Evolutionary conservation across 2,888 invertebrate genomes (phyloP), one percentile per base, ranked within the genome.

Genomic region (Eustalomyia histrio): DNA sequence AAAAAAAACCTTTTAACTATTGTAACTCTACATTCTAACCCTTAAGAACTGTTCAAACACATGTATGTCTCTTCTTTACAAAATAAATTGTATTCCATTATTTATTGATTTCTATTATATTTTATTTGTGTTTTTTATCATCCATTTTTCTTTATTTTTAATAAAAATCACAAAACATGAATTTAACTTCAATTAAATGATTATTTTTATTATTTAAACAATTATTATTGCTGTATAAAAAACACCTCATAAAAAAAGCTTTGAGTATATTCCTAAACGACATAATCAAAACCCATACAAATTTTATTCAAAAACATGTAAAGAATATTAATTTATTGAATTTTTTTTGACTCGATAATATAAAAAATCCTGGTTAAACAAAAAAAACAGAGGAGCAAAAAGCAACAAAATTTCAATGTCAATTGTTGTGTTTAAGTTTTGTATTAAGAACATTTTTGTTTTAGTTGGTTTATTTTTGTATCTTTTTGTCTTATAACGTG

Each of bases 381-480:
- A 50, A 47, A 21, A 50, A 16, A 65, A n/a, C 43, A 76, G 47
- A 78, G 52, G 47, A 14, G 12, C 9, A 57, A 60, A 79, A 57
- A 61, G 53, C 52, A 47, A 4, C 7, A 7, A 68, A 73, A 80
- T 72, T 84, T 84, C 84, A 85, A 84, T 85, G 85, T 83, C 83
- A 85, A 85, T 83, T 82, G 78, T 79, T 83, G 65, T 74, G 73
- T 76, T 78, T 58, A 76, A 80, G 69, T 64, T 58, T 79, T 69
- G 63, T 79, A 53, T 29, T 63, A 47, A 35, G 6, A 60, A 57
- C 33, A 52, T 73, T 74, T n/a, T n/a, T 64, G 53, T 67, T 29
- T n/a, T 73, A 57, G 67, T 58, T 71, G 18, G 24, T 43, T 24
- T 72, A 35, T 65, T 64, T 47, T 55, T 43, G 12, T n/a, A 3